Evolutionary conservation across 2,888 invertebrate species (phyloP).

Genomic region (Morpho helenor): DNA sequence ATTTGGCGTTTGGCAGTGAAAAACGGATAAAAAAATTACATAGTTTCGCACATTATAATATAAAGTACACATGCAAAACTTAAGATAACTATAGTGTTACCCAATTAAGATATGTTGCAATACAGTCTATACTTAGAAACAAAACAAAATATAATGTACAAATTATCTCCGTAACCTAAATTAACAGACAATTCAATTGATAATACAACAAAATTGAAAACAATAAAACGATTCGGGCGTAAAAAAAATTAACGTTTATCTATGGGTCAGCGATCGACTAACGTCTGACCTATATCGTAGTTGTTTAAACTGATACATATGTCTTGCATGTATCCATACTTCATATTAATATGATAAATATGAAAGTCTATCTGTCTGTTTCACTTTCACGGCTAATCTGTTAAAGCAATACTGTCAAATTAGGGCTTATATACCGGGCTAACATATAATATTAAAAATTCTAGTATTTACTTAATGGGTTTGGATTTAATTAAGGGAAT

Average conservation of each 20-base stretch:
- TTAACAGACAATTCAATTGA: slow-evolving; percentile 51
- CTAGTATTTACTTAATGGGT: too few relatives aligned
- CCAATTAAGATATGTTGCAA: slow-evolving; percentile 19
- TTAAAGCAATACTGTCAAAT: too few relatives aligned
- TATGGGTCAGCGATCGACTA: slow-evolving; percentile 48
- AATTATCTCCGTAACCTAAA: slow-evolving; percentile 59
- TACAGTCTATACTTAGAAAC: slow-evolving; percentile 19
- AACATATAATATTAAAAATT: too few relatives aligned
- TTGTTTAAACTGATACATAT: slow-evolving; percentile 30
- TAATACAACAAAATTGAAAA: slow-evolving; percentile 54
- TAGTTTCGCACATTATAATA: too few relatives aligned
- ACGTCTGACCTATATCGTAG: slow-evolving; percentile 51
- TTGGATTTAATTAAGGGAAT: too few relatives aligned
- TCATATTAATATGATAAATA: too few relatives aligned
- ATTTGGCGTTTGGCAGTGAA: too few relatives aligned
- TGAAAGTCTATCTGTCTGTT: background rate
- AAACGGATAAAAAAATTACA: too few relatives aligned
- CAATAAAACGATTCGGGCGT: slow-evolving; percentile 57
- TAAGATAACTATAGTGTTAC: too few relatives aligned
- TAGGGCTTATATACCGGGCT: too few relatives aligned
- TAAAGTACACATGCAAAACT: too few relatives aligned
- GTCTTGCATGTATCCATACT: background rate
- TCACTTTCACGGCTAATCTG: too few relatives aligned
- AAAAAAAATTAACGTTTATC: slow-evolving; percentile 53
- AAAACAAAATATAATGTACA: slow-evolving; percentile 34